phyloP scores from a whole-genome alignment of 2,888 invertebrate genomes.

The Scaptomyza flava region DNA sequence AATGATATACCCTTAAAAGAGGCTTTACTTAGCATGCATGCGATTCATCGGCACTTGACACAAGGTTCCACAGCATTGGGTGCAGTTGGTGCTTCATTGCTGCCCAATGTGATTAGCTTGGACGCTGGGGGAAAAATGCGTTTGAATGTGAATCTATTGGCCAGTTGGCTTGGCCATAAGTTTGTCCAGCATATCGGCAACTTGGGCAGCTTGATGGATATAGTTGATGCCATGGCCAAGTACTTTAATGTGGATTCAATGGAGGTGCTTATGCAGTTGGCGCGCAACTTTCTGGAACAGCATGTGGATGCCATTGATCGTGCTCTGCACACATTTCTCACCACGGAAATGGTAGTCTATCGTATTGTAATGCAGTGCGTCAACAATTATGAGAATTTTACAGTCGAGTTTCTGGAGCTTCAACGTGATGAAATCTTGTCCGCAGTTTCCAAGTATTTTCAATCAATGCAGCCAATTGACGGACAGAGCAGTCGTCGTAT shows the following conservation, averaged over 20 bases:
- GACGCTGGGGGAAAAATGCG: conserved; percentile 24
- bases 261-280: conserved; percentile 64
- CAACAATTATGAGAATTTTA: conserved; percentile 63
- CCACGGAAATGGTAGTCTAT: conserved; percentile 76
- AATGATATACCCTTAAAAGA: conserved; percentile 81
- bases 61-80: conserved; percentile 40
- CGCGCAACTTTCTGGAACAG: conserved; percentile 66
- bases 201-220: conserved; percentile 62
- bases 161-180: conserved; percentile 55
- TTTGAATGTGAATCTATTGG: conserved; percentile 45
- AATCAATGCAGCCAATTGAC: conserved; percentile 33
- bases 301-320: conserved; percentile 60
- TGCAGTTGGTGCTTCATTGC: conserved; percentile 31
- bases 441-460: conserved; percentile 39
- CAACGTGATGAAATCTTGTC: conserved; percentile 42
- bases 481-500: conserved; percentile 1
- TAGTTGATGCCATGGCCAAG: conserved; percentile 60
- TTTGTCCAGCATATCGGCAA: conserved; percentile 75
- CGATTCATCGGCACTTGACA: conserved; percentile 48
- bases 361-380: conserved; percentile 69
- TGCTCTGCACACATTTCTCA: conserved; percentile 62
- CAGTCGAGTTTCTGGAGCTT: conserved; percentile 54
- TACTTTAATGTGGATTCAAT: conserved; percentile 62
- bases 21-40: conserved; percentile 35
- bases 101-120: conserved; percentile 52